Base-by-base conservation (phyloP, 2,888 invertebrate species). In the Crepidodera aurea region DNA sequence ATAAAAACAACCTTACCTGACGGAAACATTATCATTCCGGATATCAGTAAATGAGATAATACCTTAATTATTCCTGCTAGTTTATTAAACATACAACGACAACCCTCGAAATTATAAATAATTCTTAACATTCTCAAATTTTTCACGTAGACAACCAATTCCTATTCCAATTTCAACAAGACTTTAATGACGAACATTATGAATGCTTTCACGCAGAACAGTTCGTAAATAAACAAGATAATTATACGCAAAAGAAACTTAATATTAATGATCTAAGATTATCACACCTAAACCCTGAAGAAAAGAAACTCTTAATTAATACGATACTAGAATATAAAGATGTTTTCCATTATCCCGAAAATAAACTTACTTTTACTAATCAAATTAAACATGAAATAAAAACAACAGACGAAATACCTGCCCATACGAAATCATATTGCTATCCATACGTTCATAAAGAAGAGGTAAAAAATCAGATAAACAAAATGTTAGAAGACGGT, bases 331-430 rank as follows among this genome's bases (percentile, higher is more conserved):
- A 51, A 50, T 60, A 46, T 44, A 32, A 12, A 34, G 50, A 61
- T 13, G 51, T 64, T 27, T 62, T 64, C 29, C 53, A 58, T 10
- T 16, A 54, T 27, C 53, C 16, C 4, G 34, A 48, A 7, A 39
- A 59, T 2, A 22, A 42, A 53, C 12, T 62, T 7, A 59, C 61
- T 5, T 62, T 62, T 10, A 61, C 60, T 1, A 53, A 50, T 15
- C 12, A 15, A 42, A 48, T 63, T 4, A 51, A 67, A 54, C 61
- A 64, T 44, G 39, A 68, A 10, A 55, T 61, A 15, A 65, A 58
- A 29, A 64, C 55, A 25, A 50, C 15, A 13, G 57, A 51, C 18
- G 53, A 68, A 27, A 54, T 48, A 12, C 56, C 51, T n/a, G 42
- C 42, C 29, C 25, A 62, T 22, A 50, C 44, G 1, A 46, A 56